Evolutionary conservation across 2,888 invertebrate species (phyloP), one percentile per base, ranked within the genome.

Genomic region (Bombyx huttoni): DNA sequence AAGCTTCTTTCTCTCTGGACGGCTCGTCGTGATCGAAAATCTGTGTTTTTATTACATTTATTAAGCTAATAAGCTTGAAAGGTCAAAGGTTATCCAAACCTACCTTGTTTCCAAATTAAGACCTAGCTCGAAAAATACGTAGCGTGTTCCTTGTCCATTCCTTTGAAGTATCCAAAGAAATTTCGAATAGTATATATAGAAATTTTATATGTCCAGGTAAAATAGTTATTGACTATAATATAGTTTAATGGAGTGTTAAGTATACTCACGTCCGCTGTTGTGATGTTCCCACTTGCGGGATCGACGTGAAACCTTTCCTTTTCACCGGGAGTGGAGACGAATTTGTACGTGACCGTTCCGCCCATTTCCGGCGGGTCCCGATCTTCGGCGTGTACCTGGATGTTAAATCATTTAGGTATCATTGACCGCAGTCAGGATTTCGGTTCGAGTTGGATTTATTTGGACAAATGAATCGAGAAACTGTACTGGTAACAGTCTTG

Each of bases 21-120:
- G 97, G 97, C 70, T 96, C 96, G 73, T 98, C 98, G 60, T 97
- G 92, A 85, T 98, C 96, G 78, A 98, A 94, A 51, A 91, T 89
- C 90, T 95, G 78, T 60, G 54, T 58, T 58, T 56, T 58, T 58
- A 56, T n/a, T 54, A 52, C 50, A 56, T 50, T 49, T 49, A 53
- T 61, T 35, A 56, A 13, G 47, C 53, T 34, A 12, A 47, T 12
- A 10, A 40, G 34, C 9, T 34, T 8, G 13, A 50, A 0, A 13
- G 40, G 13, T 51, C 34, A 49, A 0, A 13, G 34, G n/a, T 51
- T 33, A 34, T 13, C 58, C 53, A 57, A n/a, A 72, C 73, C 68
- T 64, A 71, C 67, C 68, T 65, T 50, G 52, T 49, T 12, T 64
- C 64, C 63, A 49, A 53, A 45, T 10, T 34, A 54, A 57, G 53